Evolutionary conservation across 2,113 vertebrate genomes (phyloP).

Genomic region (Sebastes schlegelii): DNA sequence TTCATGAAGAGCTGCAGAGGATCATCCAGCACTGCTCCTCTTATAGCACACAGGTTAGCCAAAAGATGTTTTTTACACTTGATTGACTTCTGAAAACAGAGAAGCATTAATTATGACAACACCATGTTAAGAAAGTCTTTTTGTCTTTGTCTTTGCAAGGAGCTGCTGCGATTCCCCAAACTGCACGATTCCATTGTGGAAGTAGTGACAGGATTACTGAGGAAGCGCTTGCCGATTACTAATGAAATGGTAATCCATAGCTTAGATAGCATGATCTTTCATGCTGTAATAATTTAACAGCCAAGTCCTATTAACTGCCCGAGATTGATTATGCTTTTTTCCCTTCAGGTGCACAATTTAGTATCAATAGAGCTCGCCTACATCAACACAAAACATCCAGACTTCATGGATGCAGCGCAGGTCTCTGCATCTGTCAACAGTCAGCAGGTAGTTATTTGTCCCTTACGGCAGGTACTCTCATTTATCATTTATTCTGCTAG

Average conservation of each 20-base stretch:
- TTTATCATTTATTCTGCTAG: constrained; percentile 29
- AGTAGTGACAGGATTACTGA: constrained; percentile 86
- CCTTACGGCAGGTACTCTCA: constrained; percentile 19
- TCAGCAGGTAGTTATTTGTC: constrained; percentile 81
- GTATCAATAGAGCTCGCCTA: constrained; percentile 88
- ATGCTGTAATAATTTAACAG: background rate
- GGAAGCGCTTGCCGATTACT: constrained; percentile 87
- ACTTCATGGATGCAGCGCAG: constrained; percentile 86
- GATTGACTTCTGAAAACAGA: constrained; percentile 5
- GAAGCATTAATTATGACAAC: constrained; percentile 3
- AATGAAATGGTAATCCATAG: constrained; percentile 86
- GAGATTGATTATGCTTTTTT: background rate
- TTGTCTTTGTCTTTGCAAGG: constrained; percentile 71
- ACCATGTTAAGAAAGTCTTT: background rate
- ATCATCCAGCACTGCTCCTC: constrained; percentile 88
- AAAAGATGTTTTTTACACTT: background rate
- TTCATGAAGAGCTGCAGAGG: constrained; percentile 88
- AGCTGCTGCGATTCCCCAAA: constrained; percentile 88
- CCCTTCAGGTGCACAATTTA: constrained; percentile 85
- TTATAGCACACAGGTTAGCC: constrained; percentile 84
- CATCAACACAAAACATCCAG: constrained; percentile 89
- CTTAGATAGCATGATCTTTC: constrained; percentile 23
- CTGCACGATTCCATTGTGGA: constrained; percentile 88
- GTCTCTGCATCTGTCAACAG: constrained; percentile 87
- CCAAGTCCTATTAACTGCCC: background rate